A percentile compares a stretch with the other conserved stretches of the same genome.
phyloP scores from a whole-genome alignment of 2,888 invertebrate species.

The Apeira syringaria region DNA sequence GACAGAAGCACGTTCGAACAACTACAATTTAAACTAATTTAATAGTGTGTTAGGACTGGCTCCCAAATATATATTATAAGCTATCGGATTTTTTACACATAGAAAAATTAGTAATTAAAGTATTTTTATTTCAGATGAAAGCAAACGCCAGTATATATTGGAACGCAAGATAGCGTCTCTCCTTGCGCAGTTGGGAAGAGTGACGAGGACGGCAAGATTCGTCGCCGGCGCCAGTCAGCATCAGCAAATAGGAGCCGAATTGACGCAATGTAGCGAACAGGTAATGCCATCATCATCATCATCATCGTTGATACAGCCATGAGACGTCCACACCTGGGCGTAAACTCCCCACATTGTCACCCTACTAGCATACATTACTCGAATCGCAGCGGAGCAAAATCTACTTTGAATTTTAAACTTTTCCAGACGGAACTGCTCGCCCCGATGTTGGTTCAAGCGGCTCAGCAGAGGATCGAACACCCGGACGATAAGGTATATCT shows the following conservation, averaged over 20 bases:
- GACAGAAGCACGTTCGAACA: too few species aligned
- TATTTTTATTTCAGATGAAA: slow-evolving; percentile 82
- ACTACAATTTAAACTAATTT: too few species aligned
- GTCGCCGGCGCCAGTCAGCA: slow-evolving; percentile 82
- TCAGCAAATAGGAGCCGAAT: slow-evolving; percentile 28
- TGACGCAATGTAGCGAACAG: slow-evolving; percentile 52
- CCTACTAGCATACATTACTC: too few species aligned
- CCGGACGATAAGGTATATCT: slow-evolving; percentile 53
- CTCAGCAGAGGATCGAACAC: slow-evolving; percentile 52
- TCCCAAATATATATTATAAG: too few species aligned
- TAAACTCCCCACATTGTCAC: too few species aligned
- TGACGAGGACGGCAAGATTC: slow-evolving; percentile 94
- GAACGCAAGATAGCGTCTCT: slow-evolving; percentile 94
- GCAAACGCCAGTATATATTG: slow-evolving; percentile 94
- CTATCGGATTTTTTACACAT: too few species aligned
- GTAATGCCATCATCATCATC: slow-evolving; percentile 31
- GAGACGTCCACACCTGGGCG: too few species aligned
- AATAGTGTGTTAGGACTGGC: too few species aligned
- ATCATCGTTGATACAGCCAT: too few species aligned
- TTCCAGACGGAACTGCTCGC: slow-evolving; percentile 65
- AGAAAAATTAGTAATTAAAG: too few species aligned
- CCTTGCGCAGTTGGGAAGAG: slow-evolving; percentile 92
- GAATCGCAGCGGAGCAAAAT: too few species aligned
- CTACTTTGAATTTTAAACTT: too few species aligned
- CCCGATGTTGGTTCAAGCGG: slow-evolving; percentile 66